Percentiles rank a stretch among this genome's conserved stretches.
These are phyloP conservation scores for Hystrix brachyura DNA, from an alignment of 2,113 vertebrate species.

Conservation along the genomic window DNA sequence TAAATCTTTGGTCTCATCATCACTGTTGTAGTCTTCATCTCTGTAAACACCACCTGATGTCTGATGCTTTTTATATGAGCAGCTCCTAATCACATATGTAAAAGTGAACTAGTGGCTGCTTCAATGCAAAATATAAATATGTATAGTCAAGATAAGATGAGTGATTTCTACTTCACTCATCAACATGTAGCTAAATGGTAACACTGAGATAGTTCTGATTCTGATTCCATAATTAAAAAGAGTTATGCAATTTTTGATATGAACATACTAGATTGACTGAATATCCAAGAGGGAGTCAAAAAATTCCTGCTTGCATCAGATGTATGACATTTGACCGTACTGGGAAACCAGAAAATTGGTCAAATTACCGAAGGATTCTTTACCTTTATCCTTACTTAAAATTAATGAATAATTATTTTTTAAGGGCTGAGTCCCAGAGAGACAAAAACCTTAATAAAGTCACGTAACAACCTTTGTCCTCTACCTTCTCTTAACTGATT, in stretches of 20 bases:
- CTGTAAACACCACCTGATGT: neutral
- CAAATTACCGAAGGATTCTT: neutral
- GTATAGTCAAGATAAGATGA: neutral
- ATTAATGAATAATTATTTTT: neutral
- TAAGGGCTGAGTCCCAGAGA: neutral
- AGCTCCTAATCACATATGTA: neutral
- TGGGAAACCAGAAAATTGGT: neutral
- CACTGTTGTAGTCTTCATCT: neutral
- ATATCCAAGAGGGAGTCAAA: neutral
- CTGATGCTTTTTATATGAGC: neutral
- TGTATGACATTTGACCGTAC: rapidly evolving
- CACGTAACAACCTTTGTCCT: neutral
- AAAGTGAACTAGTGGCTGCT: neutral
- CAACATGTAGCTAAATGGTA: neutral
- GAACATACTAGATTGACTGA: neutral
- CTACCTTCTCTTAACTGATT: neutral
- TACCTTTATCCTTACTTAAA: neutral
- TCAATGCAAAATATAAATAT: neutral
- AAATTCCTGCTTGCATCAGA: neutral
- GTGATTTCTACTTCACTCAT: neutral
- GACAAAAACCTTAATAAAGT: neutral
- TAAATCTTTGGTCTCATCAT: neutral
- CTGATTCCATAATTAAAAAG: neutral
- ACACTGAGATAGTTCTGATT: neutral
- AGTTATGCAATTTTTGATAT: neutral